Base-by-base conservation (phyloP, 2,888 invertebrate genomes). In the Cetonia aurata region DNA sequence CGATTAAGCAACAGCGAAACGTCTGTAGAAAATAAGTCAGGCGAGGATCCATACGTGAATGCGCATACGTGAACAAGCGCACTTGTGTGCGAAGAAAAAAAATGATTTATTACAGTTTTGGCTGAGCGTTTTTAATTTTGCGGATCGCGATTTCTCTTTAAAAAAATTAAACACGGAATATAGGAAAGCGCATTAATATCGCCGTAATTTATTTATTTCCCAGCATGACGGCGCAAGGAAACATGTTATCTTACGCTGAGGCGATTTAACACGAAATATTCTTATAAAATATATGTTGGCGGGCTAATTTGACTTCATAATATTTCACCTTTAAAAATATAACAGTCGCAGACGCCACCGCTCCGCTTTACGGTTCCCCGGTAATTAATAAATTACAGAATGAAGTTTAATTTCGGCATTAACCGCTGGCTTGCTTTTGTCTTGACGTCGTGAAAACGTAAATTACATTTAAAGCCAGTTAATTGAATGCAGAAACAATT, bases 221-320 rank as follows among this genome's bases (percentile, higher is more conserved):
- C 70, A 70, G 70, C 70, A 57, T 70, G 70, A 46, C 57, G 55
- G 70, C 70, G 70, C 66, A 66, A 66, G 70, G 65, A 48, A 66
- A 70, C 70, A 70, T 65, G 69, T 69, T 69, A 69, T 52, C 69
- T 69, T 69, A 66, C 70, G 57, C 70, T 37, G 57, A 44, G 37
- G 70, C 70, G 44, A 70, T 70, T 70, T 70, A 70, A 57, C 70
- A 70, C 70, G 70, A 70, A 70, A 70, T 66, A 65, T 70, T 46
- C 70, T 50, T 56, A 66, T 70, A 70, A 70, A 70, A 70, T 70
- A 70, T 70, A 66, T 65, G 70, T 65, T 66, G 56, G 55, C 46
- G 56, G 66, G 66, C 70, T 70, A 70, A 70, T 70, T 70, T 70
- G 70, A 69, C 69, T 69, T 69, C 69, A 69, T 69, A 69, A 69